Evolutionary conservation across 2,797 vertebrate species (phyloP), one percentile per base, ranked within the genome.

Genomic region (Lagocephalus sceleratus): DNA sequence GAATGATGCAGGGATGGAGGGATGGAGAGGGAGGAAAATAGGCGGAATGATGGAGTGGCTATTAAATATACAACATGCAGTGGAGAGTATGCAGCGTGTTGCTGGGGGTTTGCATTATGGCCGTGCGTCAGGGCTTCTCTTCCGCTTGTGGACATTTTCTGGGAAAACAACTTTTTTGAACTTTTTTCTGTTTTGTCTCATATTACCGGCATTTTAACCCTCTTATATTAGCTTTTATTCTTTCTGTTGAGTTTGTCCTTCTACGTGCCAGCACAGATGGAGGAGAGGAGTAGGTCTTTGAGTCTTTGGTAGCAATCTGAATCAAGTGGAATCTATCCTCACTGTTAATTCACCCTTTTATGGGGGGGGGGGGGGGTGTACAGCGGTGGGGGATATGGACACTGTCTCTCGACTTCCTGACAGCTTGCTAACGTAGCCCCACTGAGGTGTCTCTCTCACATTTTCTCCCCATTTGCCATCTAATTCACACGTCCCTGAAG

Each of bases 41-140:
- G 84, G 87, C 84, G 86, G 87, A 81, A 88, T 88, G 89, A 91
- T 90, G 87, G 85, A 91, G 85, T 83, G 76, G 75, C 84, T 86
- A 90, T 90, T 90, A 91, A 90, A 90, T 84, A 90, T 90, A 90
- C 84, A 89, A 83, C 81, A 90, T 82, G 78, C 84, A 80, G 81
- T 60, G 76, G 69, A 67, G 80, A 74, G 72, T 79, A 85, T 57
- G 69, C 79, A 54, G 69, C 78, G 73, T 86, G 86, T 82, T 88
- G 81, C 88, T 83, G 70, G 63, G 66, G 63, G 76, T 52, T 49
- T 73, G 78, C 66, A 70, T 78, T 54, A 62, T 60, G 48, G 62
- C 57, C 51, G 49, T 19, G 42, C 52, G 57, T 60, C 61, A 57
- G 48, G 6, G 48, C 60, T 62, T 63, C 54, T 57, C 61, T 64